Evolutionary conservation across 2,797 vertebrate genomes (phyloP).

Genomic region (Phyllotis vaccarum): DNA sequence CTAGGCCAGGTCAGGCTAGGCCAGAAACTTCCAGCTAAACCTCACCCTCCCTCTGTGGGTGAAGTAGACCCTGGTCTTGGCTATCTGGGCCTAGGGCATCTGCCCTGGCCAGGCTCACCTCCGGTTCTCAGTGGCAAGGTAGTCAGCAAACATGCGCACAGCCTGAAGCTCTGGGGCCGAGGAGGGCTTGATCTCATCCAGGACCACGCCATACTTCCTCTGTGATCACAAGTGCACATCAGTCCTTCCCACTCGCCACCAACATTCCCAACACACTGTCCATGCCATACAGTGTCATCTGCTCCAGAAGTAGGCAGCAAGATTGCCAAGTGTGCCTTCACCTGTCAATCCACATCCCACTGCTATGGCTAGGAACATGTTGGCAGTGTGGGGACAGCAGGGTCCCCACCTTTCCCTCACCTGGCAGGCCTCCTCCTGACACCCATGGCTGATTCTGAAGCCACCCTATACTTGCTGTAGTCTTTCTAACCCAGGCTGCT

Average conservation of each 20-base stretch:
- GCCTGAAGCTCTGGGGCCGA: conserved; percentile 94
- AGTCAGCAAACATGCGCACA: conserved; percentile 96
- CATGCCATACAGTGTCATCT: neutral
- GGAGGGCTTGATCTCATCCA: conserved; percentile 95
- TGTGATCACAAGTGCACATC: conserved; percentile 64
- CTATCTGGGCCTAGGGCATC: neutral
- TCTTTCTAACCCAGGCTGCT: neutral
- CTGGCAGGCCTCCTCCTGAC: neutral
- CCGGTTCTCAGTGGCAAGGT: conserved; percentile 92
- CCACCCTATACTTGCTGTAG: neutral
- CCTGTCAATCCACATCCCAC: rapidly evolving
- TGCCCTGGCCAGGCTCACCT: conserved; percentile 86
- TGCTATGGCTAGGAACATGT: too few relatives aligned
- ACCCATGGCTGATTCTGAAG: neutral
- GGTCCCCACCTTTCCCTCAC: neutral
- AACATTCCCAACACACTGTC: too few relatives aligned
- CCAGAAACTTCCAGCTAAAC: too few relatives aligned
- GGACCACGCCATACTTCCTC: conserved; percentile 96
- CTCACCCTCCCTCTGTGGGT: neutral
- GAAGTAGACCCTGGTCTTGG: neutral
- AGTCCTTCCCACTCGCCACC: neutral
- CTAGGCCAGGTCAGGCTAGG: too few relatives aligned
- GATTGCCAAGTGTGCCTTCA: too few relatives aligned
- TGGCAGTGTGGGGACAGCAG: neutral
- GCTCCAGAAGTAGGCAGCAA: neutral